Evolutionary conservation across 2,888 invertebrate genomes (phyloP).

Genomic region (Neuroscelio doddi): DNA sequence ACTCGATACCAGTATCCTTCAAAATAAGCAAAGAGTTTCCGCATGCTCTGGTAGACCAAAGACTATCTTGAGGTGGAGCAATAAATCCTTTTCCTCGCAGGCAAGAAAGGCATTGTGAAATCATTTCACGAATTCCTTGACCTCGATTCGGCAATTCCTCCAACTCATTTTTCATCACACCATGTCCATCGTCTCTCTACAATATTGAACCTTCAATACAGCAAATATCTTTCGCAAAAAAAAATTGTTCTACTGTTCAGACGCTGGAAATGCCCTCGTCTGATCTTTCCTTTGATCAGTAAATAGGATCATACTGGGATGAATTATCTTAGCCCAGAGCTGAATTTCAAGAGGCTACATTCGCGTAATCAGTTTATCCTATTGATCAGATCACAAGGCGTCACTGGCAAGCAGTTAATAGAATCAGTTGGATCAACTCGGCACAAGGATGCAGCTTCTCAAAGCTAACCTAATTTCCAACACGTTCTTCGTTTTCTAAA

Average conservation of each 20-base stretch:
- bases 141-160: not conserved
- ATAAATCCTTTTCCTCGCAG: constrained; percentile 25
- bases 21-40: constrained; percentile 27
- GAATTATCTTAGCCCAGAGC: not conserved
- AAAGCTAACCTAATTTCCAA: too few relatives aligned
- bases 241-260: too few relatives aligned
- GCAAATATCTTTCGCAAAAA: too few relatives aligned
- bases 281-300: too few relatives aligned
- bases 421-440: too few relatives aligned
- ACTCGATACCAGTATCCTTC: not conserved
- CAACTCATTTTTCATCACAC: not conserved
- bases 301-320: too few relatives aligned
- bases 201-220: not conserved
- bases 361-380: constrained; percentile 32
- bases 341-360: constrained; percentile 25
- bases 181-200: not conserved
- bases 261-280: too few relatives aligned
- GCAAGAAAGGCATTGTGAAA: constrained; percentile 38
- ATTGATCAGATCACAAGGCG: constrained; percentile 37
- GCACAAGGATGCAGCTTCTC: too few relatives aligned
- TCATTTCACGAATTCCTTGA: constrained; percentile 5
- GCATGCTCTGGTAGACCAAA: constrained; percentile 18
- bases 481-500: too few relatives aligned
- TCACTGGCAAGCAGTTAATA: constrained; percentile 25
- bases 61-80: constrained; percentile 40